Base-by-base conservation (phyloP, 2,113 vertebrate species). In the Oceanodroma tethys region DNA sequence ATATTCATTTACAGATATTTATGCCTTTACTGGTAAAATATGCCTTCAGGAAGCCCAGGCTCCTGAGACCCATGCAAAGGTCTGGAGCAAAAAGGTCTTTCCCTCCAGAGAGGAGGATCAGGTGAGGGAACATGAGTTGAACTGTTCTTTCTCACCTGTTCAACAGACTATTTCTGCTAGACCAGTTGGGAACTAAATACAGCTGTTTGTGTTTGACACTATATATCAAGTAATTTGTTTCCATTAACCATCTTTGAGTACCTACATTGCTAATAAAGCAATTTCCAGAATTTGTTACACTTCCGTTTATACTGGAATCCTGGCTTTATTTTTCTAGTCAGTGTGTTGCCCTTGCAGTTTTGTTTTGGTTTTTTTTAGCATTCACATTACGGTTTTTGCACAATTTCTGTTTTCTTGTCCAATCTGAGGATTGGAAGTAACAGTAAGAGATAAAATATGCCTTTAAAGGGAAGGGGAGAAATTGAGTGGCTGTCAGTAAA, bases 381-480 rank as follows among this genome's bases (percentile, higher is more conserved):
- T 70, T 84, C 10, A 3, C 2, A 0, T 43, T 76, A 12, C 0
- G 0, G 0, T 4, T 86, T 83, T 81, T 70, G 36, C 27, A 30
- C 20, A 52, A 7, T 70, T 91, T 71, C 38, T 88, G 3, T 83
- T 76, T 53, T 65, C 4, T 18, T 43, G 36, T 43, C 36, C 20
- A n/a, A 3, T 38, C 30, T 42, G 47, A 60, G 38, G 30, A 22
- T 11, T 86, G 48, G 30, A 88, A 65, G 27, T 43, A 75, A 63
- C 10, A 62, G 26, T n/a, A 29, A 53, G 27, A 81, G 19, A 34
- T 21, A 48, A 78, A 81, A 81, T 55, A 45, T 73, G 3, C 4
- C 29, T 42, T 67, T 63, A 81, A 36, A 53, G 36, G 26, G 32
- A 78, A 53, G 45, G 22, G 34, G n/a, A 83, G 12, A 65, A 79